Evolutionary conservation across 2,113 vertebrate genomes (phyloP).

Genomic region (Garra rufa): DNA sequence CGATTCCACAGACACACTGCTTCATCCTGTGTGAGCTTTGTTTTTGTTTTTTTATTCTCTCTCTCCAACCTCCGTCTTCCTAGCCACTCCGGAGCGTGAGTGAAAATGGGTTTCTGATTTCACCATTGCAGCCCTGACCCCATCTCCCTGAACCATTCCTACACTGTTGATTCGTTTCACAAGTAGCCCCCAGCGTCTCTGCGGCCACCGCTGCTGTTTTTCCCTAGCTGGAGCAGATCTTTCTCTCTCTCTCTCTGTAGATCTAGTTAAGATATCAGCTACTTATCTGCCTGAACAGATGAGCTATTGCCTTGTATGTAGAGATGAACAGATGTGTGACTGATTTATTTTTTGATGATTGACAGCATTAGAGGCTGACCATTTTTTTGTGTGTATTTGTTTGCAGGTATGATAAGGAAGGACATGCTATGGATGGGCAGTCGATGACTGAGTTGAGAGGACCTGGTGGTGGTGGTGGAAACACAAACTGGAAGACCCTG

Average conservation of each 20-base stretch:
- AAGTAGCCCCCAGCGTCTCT: conserved; percentile 32
- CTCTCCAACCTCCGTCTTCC: conserved; percentile 19
- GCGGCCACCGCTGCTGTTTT: conserved; percentile 47
- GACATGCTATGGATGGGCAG: conserved; percentile 84
- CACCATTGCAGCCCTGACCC: conserved; percentile 59
- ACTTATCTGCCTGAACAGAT: conserved; percentile 20
- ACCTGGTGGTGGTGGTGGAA: conserved; percentile 63
- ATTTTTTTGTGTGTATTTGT: background rate
- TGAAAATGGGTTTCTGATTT: conserved; percentile 70
- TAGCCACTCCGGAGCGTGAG: conserved; percentile 51
- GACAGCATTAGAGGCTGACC: background rate
- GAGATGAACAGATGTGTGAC: background rate
- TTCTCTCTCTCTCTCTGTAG: background rate
- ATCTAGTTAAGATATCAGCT: conserved; percentile 32
- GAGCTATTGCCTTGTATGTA: conserved; percentile 8
- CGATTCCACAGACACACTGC: conserved; percentile 58
- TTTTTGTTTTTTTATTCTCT: conserved; percentile 42
- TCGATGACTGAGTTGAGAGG: conserved; percentile 87
- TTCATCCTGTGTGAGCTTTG: conserved; percentile 49
- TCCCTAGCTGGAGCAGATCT: conserved; percentile 17
- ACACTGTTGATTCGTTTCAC: conserved; percentile 67
- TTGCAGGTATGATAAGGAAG: conserved; percentile 93
- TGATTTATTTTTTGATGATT: background rate
- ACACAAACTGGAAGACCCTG: conserved; percentile 91
- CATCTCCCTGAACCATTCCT: conserved; percentile 59